Evolutionary conservation across 2,113 vertebrate species (phyloP), one percentile per base, ranked within the genome.

Genomic region (Uropsilus gracilis): DNA sequence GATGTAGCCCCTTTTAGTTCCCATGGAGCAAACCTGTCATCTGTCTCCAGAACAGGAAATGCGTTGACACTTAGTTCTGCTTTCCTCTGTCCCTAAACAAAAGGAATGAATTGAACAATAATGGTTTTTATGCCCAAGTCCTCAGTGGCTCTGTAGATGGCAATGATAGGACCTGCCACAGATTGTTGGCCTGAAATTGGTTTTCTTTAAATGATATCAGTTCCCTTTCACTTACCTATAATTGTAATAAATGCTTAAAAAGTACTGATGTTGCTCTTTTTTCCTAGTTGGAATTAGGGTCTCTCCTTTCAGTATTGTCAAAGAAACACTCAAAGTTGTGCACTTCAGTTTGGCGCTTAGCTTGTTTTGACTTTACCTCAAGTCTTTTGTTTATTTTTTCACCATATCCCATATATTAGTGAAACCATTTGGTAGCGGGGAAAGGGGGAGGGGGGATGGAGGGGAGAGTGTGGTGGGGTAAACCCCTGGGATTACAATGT

Each of bases 11-110:
- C 14, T 61, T 61, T 66, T 61, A 61, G 46, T 22, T 57, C 22
- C 83, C 34, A 11, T 14, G 48, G 2, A 14, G 12, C 34, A 53
- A 42, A 26, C 12, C 6, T 64, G 42, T 37, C 71, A 32, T 91
- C 63, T 77, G 61, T 87, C 84, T 55, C 50, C 85, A 69, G 77
- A 73, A 53, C 48, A 92, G 77, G 84, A 90, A 86, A 8, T 37
- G 66, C 34, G 39, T 39, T 78, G 85, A 73, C 61, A 77, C 50
- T 89, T 76, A 22, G 28, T n/a, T 96, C 63, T 61, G 34, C 66
- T 77, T 94, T 50, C 22, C 53, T 84, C 68, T 88, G 66, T 87
- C 66, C n/a, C 78, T 71, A 28, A 86, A 59, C 55, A 82, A 30
- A 82, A 7, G 18, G 5, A 55, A 55, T 26, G 4, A 93, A 63